Percentiles rank a stretch among this genome's conserved stretches.
These are phyloP conservation scores for Carterocephalus palaemon DNA, from an alignment of 2,888 invertebrate species.

Conservation along the genomic window DNA sequence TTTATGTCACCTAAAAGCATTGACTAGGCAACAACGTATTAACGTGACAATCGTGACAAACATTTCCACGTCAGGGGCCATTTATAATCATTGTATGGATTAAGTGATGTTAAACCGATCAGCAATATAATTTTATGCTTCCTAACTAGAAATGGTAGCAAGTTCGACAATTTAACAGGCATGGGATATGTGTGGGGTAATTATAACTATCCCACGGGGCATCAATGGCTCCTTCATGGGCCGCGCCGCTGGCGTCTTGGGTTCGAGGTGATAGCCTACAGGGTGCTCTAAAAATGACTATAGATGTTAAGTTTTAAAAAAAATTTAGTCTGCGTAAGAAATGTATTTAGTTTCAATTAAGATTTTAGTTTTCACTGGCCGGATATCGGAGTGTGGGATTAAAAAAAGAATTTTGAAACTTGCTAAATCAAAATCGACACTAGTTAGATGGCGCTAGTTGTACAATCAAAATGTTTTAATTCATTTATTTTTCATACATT, in stretches of 20 bases:
- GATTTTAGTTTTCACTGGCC: background rate
- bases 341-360: background rate
- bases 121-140: no score
- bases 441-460: no score
- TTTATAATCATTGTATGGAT: no score
- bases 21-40: no score
- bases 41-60: no score
- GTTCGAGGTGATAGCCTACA: slow-evolving; percentile 31
- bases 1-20: no score
- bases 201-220: slow-evolving; percentile 41
- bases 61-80: no score
- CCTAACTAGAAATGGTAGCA: slow-evolving; percentile 9
- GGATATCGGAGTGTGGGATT: no score
- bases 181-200: slow-evolving; percentile 31
- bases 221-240: slow-evolving; percentile 43
- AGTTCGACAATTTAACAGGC: slow-evolving; percentile 20
- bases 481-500: no score
- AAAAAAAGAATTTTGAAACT: no score
- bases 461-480: no score
- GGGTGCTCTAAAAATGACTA: slow-evolving; percentile 19
- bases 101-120: no score
- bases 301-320: background rate
- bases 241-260: slow-evolving; percentile 35
- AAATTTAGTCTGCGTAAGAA: background rate
- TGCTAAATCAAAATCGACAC: background rate